phyloP scores from a whole-genome alignment of 2,888 invertebrate genomes.

The Zygaena filipendulae region DNA sequence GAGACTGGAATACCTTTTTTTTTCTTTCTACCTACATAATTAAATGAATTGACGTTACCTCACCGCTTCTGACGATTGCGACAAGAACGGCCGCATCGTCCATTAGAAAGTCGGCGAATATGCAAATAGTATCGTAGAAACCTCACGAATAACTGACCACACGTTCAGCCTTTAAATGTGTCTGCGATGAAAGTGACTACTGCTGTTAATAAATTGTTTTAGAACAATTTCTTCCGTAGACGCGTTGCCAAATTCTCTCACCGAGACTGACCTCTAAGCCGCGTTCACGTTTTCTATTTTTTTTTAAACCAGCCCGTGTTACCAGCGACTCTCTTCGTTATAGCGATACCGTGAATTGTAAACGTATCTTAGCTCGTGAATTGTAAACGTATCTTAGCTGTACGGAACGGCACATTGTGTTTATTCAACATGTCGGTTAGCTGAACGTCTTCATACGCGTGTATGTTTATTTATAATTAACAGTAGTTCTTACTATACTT shows the following conservation, averaged over 20 bases:
- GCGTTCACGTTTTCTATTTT: too few relatives aligned
- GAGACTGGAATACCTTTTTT: slow-evolving; percentile 37
- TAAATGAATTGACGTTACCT: slow-evolving; percentile 65
- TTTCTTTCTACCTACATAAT: slow-evolving; percentile 46
- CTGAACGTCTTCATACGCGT: slow-evolving; percentile 29
- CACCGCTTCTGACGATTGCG: slow-evolving; percentile 58
- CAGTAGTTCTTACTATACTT: slow-evolving; percentile 30
- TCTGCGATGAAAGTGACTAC: slow-evolving; percentile 65
- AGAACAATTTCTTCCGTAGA: slow-evolving; percentile 48
- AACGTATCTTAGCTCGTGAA: too few relatives aligned
- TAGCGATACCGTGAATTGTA: neutral
- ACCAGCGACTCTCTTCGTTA: neutral
- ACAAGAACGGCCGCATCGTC: slow-evolving; percentile 63
- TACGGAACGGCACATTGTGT: slow-evolving; percentile 31
- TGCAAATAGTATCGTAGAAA: slow-evolving; percentile 69
- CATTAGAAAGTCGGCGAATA: slow-evolving; percentile 69
- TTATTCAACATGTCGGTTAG: slow-evolving; percentile 40
- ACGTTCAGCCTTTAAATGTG: slow-evolving; percentile 64
- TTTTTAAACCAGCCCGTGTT: too few relatives aligned
- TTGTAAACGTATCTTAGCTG: too few relatives aligned
- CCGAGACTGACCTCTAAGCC: too few relatives aligned
- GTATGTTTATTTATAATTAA: slow-evolving; percentile 39
- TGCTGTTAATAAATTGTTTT: slow-evolving; percentile 61
- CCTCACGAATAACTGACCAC: slow-evolving; percentile 68
- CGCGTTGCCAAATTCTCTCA: slow-evolving; percentile 34